These are phyloP conservation scores for Erebia palarica DNA, from an alignment of 2,888 invertebrate genomes.

Conservation along the genomic window DNA sequence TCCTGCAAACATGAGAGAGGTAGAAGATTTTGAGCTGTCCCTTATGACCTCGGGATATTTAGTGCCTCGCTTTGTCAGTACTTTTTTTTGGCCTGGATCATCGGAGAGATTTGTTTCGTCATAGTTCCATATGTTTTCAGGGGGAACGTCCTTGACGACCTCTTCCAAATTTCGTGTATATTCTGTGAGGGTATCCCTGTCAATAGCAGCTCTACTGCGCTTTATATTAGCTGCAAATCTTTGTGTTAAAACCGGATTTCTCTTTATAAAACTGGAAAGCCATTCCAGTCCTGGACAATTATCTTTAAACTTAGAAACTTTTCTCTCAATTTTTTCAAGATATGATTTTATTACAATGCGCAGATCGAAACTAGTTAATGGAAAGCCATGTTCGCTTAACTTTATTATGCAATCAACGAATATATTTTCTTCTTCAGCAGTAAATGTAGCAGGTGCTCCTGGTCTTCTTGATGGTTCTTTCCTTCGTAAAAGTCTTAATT, in stretches of 20 bases:
- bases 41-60: slow-evolving; percentile 54
- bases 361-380: too few species aligned
- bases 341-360: too few species aligned
- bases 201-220: slow-evolving; percentile 39
- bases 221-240: slow-evolving; percentile 29
- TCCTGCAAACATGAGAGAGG: slow-evolving; percentile 55
- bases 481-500: too few species aligned
- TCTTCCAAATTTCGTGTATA: slow-evolving; percentile 39
- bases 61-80: slow-evolving; percentile 45
- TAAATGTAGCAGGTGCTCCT: too few species aligned
- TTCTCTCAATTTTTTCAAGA: too few species aligned
- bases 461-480: too few species aligned
- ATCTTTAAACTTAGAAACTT: too few species aligned
- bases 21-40: slow-evolving; percentile 49
- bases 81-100: slow-evolving; percentile 41
- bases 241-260: slow-evolving; percentile 38
- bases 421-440: too few species aligned
- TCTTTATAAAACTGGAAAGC: slow-evolving; percentile 32
- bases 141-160: slow-evolving; percentile 34
- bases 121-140: slow-evolving; percentile 35
- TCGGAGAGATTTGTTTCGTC: slow-evolving; percentile 11
- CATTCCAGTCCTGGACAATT: too few species aligned
- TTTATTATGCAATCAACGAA: too few species aligned
- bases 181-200: slow-evolving; percentile 34
- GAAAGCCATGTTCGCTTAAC: too few species aligned